These are phyloP conservation scores for Tortricodes alternella DNA, from an alignment of 2,888 invertebrate species.

Conservation along the genomic window DNA sequence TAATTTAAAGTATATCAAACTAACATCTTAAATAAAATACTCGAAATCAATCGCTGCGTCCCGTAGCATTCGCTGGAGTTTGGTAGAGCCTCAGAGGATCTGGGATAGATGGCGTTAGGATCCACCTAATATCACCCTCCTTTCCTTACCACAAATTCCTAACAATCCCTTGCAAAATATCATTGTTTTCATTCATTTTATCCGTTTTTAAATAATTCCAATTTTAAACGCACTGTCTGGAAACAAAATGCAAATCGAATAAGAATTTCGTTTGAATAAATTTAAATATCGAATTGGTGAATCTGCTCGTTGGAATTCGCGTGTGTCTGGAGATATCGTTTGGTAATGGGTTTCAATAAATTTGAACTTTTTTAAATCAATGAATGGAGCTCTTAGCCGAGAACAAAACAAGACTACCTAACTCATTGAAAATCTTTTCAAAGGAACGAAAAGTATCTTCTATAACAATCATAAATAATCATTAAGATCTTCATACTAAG, in stretches of 20 bases:
- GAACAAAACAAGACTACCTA: too few relatives aligned
- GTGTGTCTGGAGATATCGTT: conserved; percentile 11
- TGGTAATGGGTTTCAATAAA: conserved; percentile 17
- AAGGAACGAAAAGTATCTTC: too few relatives aligned
- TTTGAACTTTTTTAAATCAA: not conserved
- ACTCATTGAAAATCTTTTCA: too few relatives aligned
- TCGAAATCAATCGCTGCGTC: conserved; percentile 55
- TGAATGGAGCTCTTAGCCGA: too few relatives aligned
- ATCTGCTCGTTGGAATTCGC: conserved; percentile 21
- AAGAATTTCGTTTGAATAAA: conserved; percentile 51
- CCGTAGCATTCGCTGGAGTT: conserved; percentile 72
- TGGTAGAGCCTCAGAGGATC: conserved; percentile 78
- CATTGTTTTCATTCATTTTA: too few relatives aligned
- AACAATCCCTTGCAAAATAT: conserved; percentile 39
- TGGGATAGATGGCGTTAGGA: conserved; percentile 80
- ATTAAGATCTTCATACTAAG: too few relatives aligned
- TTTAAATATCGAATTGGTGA: conserved; percentile 50
- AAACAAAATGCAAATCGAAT: conserved; percentile 34
- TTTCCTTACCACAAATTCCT: conserved; percentile 44
- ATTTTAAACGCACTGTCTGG: conserved; percentile 2
- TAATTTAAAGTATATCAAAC: not conserved
- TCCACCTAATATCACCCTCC: conserved; percentile 62
- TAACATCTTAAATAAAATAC: conserved; percentile 19
- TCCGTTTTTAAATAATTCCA: conserved; percentile 36
- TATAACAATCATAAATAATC: too few relatives aligned